Evolutionary conservation across 2,888 invertebrate genomes (phyloP).

Genomic region (Napeogenes sylphis): DNA sequence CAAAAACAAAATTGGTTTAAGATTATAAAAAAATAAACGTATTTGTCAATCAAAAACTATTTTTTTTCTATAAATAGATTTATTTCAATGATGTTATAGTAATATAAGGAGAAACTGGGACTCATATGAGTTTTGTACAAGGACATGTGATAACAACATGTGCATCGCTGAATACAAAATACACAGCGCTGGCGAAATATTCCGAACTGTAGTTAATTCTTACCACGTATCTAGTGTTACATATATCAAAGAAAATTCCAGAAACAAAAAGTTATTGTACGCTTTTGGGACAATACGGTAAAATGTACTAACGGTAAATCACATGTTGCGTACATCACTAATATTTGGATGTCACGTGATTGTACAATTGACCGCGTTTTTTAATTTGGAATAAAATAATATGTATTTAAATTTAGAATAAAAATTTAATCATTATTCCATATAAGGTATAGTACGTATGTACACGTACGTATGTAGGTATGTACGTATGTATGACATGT

Average conservation of each 20-base stretch:
- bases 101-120: slow-evolving; percentile 65
- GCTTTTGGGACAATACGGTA: slow-evolving; percentile 25
- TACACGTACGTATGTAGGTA: neutral
- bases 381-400: neutral
- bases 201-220: slow-evolving; percentile 48
- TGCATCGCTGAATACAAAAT: slow-evolving; percentile 58
- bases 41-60: no score
- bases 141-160: slow-evolving; percentile 69
- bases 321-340: slow-evolving; percentile 24
- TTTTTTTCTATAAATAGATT: no score
- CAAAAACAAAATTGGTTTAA: slow-evolving; percentile 24
- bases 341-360: slow-evolving; percentile 25
- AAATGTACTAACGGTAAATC: slow-evolving; percentile 20
- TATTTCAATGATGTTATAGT: no score
- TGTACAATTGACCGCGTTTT: slow-evolving; percentile 1
- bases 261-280: slow-evolving; percentile 10
- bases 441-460: neutral
- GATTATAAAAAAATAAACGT: no score
- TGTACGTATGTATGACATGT: no score
- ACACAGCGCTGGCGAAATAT: slow-evolving; percentile 40
- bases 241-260: slow-evolving; percentile 22
- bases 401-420: neutral
- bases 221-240: slow-evolving; percentile 49
- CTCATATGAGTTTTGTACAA: slow-evolving; percentile 64
- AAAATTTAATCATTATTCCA: neutral